A percentile compares a stretch with the other conserved stretches of the same genome.
Evolutionary conservation across 2,797 vertebrate genomes (phyloP).

Genomic region (Aulostomus chinensis): DNA sequence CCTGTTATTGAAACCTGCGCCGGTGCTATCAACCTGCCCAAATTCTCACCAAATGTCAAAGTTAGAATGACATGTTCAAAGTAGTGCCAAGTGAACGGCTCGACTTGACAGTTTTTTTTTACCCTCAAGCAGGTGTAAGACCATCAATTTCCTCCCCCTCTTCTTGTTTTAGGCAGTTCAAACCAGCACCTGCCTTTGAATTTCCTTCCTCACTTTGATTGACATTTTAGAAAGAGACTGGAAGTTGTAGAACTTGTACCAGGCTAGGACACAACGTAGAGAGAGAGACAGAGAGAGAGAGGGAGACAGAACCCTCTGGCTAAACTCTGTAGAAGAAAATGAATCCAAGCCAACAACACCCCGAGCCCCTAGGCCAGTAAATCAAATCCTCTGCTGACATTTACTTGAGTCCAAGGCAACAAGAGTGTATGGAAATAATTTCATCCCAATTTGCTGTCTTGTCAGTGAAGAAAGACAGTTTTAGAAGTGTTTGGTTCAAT

Average conservation of each 20-base stretch:
- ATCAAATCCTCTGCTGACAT: slow-evolving; percentile 49
- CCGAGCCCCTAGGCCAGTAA: slow-evolving; percentile 26
- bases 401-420: slow-evolving; percentile 41
- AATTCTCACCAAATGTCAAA: slow-evolving; percentile 16
- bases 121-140: slow-evolving; percentile 10
- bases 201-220: slow-evolving; percentile 40
- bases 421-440: slow-evolving; percentile 26
- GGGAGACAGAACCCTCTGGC: slow-evolving; percentile 49
- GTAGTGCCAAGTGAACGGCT: slow-evolving; percentile 9
- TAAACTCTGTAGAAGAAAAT: slow-evolving; percentile 49
- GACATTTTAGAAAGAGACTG: slow-evolving; percentile 35
- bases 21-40: no score
- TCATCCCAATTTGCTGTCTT: slow-evolving; percentile 36
- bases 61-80: slow-evolving; percentile 12
- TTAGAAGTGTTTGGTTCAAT: slow-evolving; percentile 33
- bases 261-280: no score
- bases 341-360: slow-evolving; percentile 43
- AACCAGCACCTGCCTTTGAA: slow-evolving; percentile 13
- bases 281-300: not conserved
- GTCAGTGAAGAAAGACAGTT: not conserved
- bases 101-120: slow-evolving; percentile 11
- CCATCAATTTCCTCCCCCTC: slow-evolving; percentile 2
- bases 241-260: slow-evolving; percentile 37
- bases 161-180: slow-evolving; percentile 9
- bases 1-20: no score